Conservation (phyloP, 2,888 invertebrate species). For the Clistopyga incitator region DNA sequence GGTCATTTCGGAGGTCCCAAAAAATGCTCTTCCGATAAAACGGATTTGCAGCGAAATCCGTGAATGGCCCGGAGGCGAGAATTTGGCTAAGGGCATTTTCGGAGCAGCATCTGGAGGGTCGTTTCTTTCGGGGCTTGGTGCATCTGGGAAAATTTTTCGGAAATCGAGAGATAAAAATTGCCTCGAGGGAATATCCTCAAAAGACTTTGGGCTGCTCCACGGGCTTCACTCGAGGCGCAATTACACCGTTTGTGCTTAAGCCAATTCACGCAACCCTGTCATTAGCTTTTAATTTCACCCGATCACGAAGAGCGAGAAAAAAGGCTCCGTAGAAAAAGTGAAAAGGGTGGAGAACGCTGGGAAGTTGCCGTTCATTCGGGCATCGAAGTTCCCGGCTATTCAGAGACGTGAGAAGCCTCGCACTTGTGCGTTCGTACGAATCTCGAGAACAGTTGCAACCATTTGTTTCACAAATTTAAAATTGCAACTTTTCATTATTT, state of each 20-base stretch:
- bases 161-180: conserved; percentile 48
- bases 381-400: conserved; percentile 53
- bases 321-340: conserved; percentile 32
- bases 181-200: conserved; percentile 25
- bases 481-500: not conserved
- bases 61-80: not conserved
- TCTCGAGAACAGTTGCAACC: conserved; percentile 7
- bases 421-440: conserved; percentile 55
- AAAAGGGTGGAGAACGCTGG: conserved; percentile 1
- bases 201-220: conserved; percentile 63
- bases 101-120: conserved; percentile 11
- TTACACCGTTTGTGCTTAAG: conserved; percentile 39
- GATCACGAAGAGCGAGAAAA: conserved; percentile 56
- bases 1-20: not conserved
- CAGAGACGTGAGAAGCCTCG: conserved; percentile 38
- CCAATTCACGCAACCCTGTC: conserved; percentile 59
- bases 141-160: conserved; percentile 63
- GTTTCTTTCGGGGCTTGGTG: conserved; percentile 1
- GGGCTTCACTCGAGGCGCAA: conserved; percentile 48
- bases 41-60: not conserved
- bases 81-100: not conserved
- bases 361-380: conserved; percentile 51
- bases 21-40: conserved; percentile 8
- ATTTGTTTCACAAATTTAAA: not conserved
- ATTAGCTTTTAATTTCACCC: conserved; percentile 61